Evolutionary conservation across 2,888 invertebrate genomes (phyloP).

Genomic region (Lithophane socia): DNA sequence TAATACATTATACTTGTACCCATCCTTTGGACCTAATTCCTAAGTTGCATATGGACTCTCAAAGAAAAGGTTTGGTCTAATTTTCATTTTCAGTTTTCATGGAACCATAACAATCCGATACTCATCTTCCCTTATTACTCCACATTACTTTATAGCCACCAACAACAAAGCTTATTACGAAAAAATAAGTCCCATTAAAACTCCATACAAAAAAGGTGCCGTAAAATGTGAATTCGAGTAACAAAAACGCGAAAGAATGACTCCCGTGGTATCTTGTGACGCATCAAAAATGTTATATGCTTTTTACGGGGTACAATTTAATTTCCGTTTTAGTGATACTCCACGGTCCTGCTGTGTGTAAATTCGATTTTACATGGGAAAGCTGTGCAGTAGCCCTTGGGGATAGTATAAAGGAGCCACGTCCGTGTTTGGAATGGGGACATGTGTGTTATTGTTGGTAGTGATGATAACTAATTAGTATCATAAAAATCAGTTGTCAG

Average conservation of each 20-base stretch:
- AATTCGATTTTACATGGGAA: conserved; percentile 69
- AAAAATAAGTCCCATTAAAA: conserved; percentile 54
- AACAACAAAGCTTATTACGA: conserved; percentile 32
- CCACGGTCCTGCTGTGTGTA: conserved; percentile 52
- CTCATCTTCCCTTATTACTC: not conserved
- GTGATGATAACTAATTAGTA: not conserved
- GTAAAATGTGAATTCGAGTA: conserved; percentile 63
- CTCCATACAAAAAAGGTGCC: conserved; percentile 48
- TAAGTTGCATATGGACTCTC: not conserved
- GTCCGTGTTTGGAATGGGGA: conserved; percentile 30
- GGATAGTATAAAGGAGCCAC: conserved; percentile 1
- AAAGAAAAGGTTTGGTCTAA: not conserved
- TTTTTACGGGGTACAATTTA: conserved; percentile 80
- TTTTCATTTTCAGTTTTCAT: conserved; percentile 9
- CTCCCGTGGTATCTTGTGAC: conserved; percentile 73
- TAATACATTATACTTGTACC: not conserved
- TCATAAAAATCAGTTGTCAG: too few species aligned
- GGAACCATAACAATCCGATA: conserved; percentile 2
- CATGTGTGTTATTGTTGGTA: not conserved
- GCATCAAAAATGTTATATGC: conserved; percentile 78
- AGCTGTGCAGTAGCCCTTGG: conserved; percentile 32
- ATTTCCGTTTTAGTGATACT: conserved; percentile 75
- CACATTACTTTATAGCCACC: conserved; percentile 3
- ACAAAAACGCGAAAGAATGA: conserved; percentile 72
- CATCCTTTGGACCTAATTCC: not conserved